Percentiles rank a stretch among this genome's conserved stretches.
Evolutionary conservation across 1,140 invertebrate species (phyloP).

Genomic region (Lordiphosa clarofinis): DNA sequence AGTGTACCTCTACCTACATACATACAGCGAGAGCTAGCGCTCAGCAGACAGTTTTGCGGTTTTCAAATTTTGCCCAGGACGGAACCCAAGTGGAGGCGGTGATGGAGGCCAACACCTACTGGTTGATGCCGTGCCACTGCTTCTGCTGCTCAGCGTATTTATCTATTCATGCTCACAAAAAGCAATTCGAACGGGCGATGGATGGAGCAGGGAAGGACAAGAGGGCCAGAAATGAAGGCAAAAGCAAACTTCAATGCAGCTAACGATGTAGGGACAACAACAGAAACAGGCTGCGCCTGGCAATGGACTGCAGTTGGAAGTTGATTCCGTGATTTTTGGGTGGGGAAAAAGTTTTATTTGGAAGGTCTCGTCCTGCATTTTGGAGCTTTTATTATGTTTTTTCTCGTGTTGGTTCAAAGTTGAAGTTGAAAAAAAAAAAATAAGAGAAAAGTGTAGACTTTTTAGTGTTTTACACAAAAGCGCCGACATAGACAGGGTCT

Average conservation of each 20-base stretch:
- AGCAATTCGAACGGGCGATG: constrained; percentile 51
- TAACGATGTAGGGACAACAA: constrained; percentile 70
- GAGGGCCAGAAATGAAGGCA: constrained; percentile 8
- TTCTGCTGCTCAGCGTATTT: constrained; percentile 57
- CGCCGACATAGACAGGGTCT: constrained; percentile 61
- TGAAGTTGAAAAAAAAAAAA: constrained; percentile 48
- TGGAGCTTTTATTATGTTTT: constrained; percentile 72
- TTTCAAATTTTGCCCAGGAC: constrained; percentile 60
- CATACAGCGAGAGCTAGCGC: background rate
- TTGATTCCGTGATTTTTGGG: constrained; percentile 72
- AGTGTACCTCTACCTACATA: constrained; percentile 6
- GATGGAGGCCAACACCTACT: constrained; percentile 37
- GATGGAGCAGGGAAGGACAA: constrained; percentile 4
- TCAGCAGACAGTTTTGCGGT: constrained; percentile 56
- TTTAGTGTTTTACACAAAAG: constrained; percentile 77
- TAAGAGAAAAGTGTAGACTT: constrained; percentile 55
- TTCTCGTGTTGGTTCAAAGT: constrained; percentile 61
- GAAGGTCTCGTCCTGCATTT: constrained; percentile 54
- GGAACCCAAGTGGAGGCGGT: constrained; percentile 17
- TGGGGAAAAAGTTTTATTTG: constrained; percentile 52
- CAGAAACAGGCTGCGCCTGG: constrained; percentile 40
- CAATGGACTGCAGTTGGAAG: constrained; percentile 62
- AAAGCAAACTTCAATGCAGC: constrained; percentile 67
- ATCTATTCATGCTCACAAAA: constrained; percentile 75
- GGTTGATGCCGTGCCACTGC: constrained; percentile 16